Base-by-base conservation (phyloP, 2,797 vertebrate species). In the Myotis pilosus region DNA sequence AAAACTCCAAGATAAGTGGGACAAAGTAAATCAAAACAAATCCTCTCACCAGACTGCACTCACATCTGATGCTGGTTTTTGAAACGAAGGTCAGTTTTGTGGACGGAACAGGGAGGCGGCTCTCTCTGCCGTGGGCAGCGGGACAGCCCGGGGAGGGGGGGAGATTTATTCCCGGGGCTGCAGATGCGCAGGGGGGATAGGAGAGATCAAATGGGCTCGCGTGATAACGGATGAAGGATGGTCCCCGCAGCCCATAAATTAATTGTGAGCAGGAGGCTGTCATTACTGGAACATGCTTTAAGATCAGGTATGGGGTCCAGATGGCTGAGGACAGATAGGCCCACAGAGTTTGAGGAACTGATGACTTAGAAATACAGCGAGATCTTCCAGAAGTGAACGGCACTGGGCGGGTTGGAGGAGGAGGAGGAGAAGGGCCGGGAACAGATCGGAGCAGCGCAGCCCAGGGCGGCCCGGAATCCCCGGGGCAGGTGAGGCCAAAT, bases 311-410 rank as follows among this genome's bases (percentile, higher is more conserved):
- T 99, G 98, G 98, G 98, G 98, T 98, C 98, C 99, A 99, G 99
- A 99, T 99, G 99, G 99, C 98, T 98, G 98, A 98, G 98, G 98
- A 98, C 98, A 99, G 98, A 99, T 99, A 99, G 98, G 97, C 97
- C 97, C 97, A 98, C 98, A 98, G 98, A 98, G 98, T 99, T 99
- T 99, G 99, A 99, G 99, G 99, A 99, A 99, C 98, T 99, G 99
- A 99, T 99, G 99, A 99, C 98, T 99, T 99, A 98, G 99, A 99
- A 99, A 99, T 99, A 99, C 99, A 99, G 98, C 97, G 97, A 98
- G 98, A 98, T 98, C 98, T 98, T 98, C 98, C 97, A 98, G 98
- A 98, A 98, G 98, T 98, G 98, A 98, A 98, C 99, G 98, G 98
- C 98, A 94, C 98, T 97, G 98, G 98, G 98, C 98, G 98, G 98